Percentiles rank a stretch among this genome's conserved stretches.
Evolutionary conservation across 2,888 invertebrate genomes (phyloP).

Genomic region (Cheilosia pagana): DNA sequence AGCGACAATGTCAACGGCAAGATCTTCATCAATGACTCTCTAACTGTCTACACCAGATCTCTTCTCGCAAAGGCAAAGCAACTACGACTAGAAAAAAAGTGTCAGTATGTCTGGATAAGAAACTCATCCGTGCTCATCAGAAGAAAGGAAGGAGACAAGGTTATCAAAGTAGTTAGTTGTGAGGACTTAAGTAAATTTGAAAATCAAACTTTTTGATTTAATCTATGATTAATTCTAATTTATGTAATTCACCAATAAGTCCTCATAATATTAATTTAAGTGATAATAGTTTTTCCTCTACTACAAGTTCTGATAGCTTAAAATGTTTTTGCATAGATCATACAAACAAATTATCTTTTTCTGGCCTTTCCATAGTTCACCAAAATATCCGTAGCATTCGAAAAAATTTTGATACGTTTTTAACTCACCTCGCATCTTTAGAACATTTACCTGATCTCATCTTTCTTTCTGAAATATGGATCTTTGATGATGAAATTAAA

Average conservation of each 20-base stretch:
- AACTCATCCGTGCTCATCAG: no score
- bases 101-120: no score
- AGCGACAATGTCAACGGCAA: background rate
- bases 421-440: slow-evolving; percentile 17
- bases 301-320: background rate
- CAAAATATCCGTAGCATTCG: slow-evolving; percentile 17
- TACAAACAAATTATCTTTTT: background rate
- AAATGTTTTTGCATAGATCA: slow-evolving; percentile 4
- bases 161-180: no score
- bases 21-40: slow-evolving; percentile 6
- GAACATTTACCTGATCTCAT: slow-evolving; percentile 18
- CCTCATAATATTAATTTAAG: background rate
- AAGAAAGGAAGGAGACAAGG: no score
- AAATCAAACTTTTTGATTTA: no score
- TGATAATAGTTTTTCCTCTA: background rate
- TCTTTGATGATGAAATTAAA: background rate
- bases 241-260: no score
- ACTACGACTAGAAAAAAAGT: background rate
- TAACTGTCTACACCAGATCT: slow-evolving; percentile 3
- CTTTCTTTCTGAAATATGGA: background rate
- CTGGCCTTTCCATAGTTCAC: background rate
- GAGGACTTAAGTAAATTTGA: no score
- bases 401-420: no score
- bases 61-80: slow-evolving; percentile 21
- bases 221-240: no score